Evolutionary conservation across 2,797 vertebrate genomes (phyloP), one percentile per base, ranked within the genome.

Genomic region (Sternarchorhynchus goeldii): DNA sequence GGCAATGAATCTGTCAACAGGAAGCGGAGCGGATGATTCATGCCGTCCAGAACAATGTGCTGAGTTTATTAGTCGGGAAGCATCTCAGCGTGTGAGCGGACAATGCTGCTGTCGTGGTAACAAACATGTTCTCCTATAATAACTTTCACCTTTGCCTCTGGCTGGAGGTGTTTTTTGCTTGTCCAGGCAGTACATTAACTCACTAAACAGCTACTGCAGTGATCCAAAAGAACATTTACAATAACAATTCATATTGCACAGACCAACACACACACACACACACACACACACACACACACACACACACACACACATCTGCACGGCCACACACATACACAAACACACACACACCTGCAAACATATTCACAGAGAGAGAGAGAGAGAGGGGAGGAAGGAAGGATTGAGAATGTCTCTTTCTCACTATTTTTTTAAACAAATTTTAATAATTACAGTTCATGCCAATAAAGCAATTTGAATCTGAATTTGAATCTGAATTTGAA

Each of bases 1-100:
- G 68, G 31, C 82, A 78, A 81, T 84, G 80, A 83, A 64, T 68
- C 36, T 70, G 58, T 41, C 74, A 81, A 75, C 78, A 45, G 63
- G 71, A 84, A 80, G 65, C 39, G 34, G 20, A 74, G 69, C 66
- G 73, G 39, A 75, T 78, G 76, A 86, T 80, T 83, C 73, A 80
- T 80, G 25, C 68, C 75, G 76, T 32, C 66, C 41, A 32, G 78
- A 83, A 62, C 71, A 75, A 77, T 78, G 20, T 25, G 50, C 57
- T n/a, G 50, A 64, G 39, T 60, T 60, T 73, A 69, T 83, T 70
- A 64, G 70, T 78, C 62, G 3, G 29, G 76, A 57, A 29, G 39
- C 74, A 71, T 39, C 41, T 18, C 66, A 45, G 56, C 41, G 76
- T 14, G 75, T 66, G 69, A 76, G 77, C 68, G 39, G 7, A 5